Percentiles rank a stretch among this genome's conserved stretches.
These are phyloP conservation scores for Drosophila takahashii DNA, from an alignment of 1,140 invertebrate species.

Conservation along the genomic window DNA sequence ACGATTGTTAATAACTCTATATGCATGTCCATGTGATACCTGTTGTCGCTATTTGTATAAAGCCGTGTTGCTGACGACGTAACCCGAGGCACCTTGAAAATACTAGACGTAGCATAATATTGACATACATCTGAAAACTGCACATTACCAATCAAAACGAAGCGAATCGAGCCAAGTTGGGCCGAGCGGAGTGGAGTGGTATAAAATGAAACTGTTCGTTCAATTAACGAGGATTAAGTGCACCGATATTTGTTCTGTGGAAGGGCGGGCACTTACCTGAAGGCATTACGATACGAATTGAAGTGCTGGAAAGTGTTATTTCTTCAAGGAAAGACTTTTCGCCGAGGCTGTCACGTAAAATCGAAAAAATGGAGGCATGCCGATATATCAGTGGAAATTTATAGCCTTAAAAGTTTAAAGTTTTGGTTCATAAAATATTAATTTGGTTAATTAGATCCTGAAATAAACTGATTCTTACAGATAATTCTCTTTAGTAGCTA, in stretches of 20 bases:
- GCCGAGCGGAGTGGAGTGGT: conserved; percentile 4
- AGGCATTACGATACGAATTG: not conserved
- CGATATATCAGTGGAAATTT: not conserved
- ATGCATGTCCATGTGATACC: conserved; percentile 25
- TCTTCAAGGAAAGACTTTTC: conserved; percentile 5
- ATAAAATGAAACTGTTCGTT: conserved; percentile 25
- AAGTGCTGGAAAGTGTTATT: not conserved
- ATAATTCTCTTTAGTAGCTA: too few relatives aligned
- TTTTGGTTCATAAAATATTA: not conserved
- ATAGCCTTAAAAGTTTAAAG: too few relatives aligned
- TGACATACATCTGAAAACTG: conserved; percentile 73
- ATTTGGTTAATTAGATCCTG: too few relatives aligned
- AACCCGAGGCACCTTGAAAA: conserved; percentile 71
- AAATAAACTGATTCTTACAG: too few relatives aligned
- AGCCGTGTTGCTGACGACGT: conserved; percentile 31
- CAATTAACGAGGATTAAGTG: conserved; percentile 49
- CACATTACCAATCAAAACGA: conserved; percentile 55
- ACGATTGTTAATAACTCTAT: conserved; percentile 70
- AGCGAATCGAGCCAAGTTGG: conserved; percentile 22
- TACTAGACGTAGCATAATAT: conserved; percentile 65
- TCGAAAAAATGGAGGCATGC: not conserved
- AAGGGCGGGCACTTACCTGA: conserved; percentile 4
- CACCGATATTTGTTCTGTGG: conserved; percentile 4
- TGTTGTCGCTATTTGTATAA: conserved; percentile 22
- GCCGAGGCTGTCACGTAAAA: too few relatives aligned